Percentiles rank a stretch among this genome's conserved stretches.
Evolutionary conservation across 2,888 invertebrate species (phyloP).

Genomic region (Euzetes globulus): DNA sequence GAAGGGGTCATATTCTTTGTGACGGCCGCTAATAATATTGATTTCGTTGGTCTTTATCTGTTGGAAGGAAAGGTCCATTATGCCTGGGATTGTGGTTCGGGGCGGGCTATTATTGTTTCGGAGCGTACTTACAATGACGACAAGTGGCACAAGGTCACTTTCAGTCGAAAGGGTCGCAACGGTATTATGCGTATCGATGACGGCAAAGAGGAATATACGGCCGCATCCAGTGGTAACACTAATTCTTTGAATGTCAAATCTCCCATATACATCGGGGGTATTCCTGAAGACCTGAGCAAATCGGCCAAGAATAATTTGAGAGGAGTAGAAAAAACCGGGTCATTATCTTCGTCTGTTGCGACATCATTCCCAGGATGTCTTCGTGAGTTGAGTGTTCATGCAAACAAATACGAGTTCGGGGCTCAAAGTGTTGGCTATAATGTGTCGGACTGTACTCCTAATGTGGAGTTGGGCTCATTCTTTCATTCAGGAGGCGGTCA

Average conservation of each 20-base stretch:
- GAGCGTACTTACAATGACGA: slow-evolving; percentile 60
- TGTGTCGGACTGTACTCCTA: slow-evolving; percentile 68
- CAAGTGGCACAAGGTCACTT: slow-evolving; percentile 67
- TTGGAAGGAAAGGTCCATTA: slow-evolving; percentile 65
- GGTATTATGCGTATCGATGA: slow-evolving; percentile 62
- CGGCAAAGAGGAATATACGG: slow-evolving; percentile 52
- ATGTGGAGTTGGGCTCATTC: slow-evolving; percentile 72
- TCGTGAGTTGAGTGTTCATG: slow-evolving; percentile 52
- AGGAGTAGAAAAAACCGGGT: slow-evolving; percentile 43
- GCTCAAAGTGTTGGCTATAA: slow-evolving; percentile 56
- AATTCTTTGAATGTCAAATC: slow-evolving; percentile 56
- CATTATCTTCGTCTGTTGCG: slow-evolving; percentile 55
- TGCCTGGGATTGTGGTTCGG: slow-evolving; percentile 63
- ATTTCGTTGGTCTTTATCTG: slow-evolving; percentile 68
- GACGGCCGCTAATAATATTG: slow-evolving; percentile 56
- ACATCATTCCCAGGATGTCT: slow-evolving; percentile 76
- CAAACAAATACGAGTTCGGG: slow-evolving; percentile 50
- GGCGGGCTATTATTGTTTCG: slow-evolving; percentile 56
- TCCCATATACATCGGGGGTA: slow-evolving; percentile 74
- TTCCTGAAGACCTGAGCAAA: slow-evolving; percentile 53
- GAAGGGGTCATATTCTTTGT: slow-evolving; percentile 76
- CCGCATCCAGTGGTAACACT: slow-evolving; percentile 41
- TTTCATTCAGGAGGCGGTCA: slow-evolving; percentile 65
- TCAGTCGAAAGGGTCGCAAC: slow-evolving; percentile 56
- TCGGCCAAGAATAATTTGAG: slow-evolving; percentile 49